Conservation (phyloP, 1,140 invertebrate species). For the Scaptomyza graminum region DNA sequence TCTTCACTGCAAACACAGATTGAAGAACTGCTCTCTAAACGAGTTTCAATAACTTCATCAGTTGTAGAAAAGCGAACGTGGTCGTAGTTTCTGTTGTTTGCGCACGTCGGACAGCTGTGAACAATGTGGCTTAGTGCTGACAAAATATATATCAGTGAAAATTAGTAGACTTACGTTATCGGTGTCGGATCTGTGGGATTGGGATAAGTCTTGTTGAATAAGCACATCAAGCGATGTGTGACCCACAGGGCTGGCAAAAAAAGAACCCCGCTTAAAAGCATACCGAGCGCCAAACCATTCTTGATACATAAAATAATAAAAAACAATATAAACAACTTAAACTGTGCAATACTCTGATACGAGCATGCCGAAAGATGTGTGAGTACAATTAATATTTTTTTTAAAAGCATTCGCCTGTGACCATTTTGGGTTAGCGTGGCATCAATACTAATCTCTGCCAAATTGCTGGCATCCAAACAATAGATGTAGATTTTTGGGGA, state of each 20-base stretch:
- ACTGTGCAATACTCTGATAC: too few species aligned
- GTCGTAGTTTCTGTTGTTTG: too few species aligned
- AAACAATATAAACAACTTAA: neutral
- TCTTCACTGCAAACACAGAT: neutral
- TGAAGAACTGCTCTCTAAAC: too few species aligned
- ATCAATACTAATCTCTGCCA: too few species aligned
- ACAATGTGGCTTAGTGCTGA: neutral
- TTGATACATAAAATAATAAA: conserved; percentile 77
- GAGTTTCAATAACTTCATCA: neutral
- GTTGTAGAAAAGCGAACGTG: too few species aligned
- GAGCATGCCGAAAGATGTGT: too few species aligned
- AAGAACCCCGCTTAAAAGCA: conserved; percentile 90
- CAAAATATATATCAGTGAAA: neutral
- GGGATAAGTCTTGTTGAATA: conserved; percentile 94
- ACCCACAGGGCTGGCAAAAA: conserved; percentile 92
- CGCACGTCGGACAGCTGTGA: neutral
- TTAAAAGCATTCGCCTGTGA: too few species aligned
- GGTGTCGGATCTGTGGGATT: too few species aligned
- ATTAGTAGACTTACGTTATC: neutral
- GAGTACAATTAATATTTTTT: too few species aligned
- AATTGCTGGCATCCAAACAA: too few species aligned
- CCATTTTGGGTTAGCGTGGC: too few species aligned
- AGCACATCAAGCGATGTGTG: conserved; percentile 89
- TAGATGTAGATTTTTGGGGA: too few species aligned
- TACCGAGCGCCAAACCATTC: conserved; percentile 90